phyloP scores from a whole-genome alignment of 2,888 invertebrate genomes.

The Lucinisca nassula region DNA sequence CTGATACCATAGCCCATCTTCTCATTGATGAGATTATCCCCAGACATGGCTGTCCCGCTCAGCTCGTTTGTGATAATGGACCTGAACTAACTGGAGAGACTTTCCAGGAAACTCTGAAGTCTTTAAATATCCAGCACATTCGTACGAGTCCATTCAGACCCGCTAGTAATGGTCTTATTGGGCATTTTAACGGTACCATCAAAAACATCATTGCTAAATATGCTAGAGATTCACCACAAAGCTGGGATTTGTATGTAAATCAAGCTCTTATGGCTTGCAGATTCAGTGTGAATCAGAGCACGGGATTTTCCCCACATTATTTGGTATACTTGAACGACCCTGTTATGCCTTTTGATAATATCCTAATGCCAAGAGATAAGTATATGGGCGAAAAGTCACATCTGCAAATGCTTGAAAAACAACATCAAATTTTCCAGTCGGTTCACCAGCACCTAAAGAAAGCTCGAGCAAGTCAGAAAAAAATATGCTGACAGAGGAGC shows the following conservation, averaged over 20 bases:
- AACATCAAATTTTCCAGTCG: background rate
- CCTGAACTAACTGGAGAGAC: background rate
- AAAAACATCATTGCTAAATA: slow-evolving; percentile 4
- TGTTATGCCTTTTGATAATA: background rate
- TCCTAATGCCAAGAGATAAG: background rate
- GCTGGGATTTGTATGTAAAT: background rate
- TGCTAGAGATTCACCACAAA: background rate
- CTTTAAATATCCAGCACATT: background rate
- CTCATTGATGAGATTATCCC: background rate
- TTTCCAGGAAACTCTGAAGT: background rate
- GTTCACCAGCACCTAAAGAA: background rate
- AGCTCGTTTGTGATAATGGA: background rate
- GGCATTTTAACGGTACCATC: background rate
- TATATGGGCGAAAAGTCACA: background rate
- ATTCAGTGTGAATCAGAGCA: background rate
- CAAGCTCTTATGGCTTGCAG: background rate
- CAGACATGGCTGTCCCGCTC: background rate
- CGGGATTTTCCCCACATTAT: background rate
- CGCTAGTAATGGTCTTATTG: background rate
- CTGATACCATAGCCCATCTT: background rate
- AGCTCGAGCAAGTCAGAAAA: background rate
- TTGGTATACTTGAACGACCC: background rate
- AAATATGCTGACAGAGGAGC: background rate
- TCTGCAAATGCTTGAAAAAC: background rate
- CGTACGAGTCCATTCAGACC: background rate